These are phyloP conservation scores for Alectura lathami DNA, from an alignment of 2,113 vertebrate species.

Conservation along the genomic window DNA sequence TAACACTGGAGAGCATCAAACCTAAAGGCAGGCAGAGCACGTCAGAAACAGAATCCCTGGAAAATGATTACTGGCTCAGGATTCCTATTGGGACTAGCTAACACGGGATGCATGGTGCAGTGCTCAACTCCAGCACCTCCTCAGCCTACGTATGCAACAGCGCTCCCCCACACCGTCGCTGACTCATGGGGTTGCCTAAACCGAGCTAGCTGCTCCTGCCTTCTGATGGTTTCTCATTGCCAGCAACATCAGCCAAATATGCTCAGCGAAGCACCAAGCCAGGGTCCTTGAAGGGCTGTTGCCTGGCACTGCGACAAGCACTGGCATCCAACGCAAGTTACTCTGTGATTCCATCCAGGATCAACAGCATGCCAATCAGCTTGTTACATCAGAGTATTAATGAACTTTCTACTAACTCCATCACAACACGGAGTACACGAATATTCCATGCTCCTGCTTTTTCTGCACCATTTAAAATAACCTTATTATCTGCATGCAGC, in stretches of 20 bases:
- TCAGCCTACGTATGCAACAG: neutral
- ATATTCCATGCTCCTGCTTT: neutral
- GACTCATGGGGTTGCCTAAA: neutral
- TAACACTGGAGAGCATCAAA: neutral
- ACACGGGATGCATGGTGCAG: neutral
- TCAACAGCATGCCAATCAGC: neutral
- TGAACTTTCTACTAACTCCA: neutral
- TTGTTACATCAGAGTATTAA: accelerated
- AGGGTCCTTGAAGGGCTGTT: neutral
- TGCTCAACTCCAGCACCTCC: neutral
- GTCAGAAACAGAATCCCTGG: neutral
- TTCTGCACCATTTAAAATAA: neutral
- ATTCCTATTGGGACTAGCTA: neutral
- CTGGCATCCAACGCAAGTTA: neutral
- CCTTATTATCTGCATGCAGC: neutral
- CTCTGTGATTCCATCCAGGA: neutral
- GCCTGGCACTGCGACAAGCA: neutral
- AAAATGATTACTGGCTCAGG: neutral
- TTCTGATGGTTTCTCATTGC: neutral
- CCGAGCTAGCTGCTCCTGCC: neutral
- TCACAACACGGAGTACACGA: neutral
- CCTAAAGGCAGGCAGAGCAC: neutral
- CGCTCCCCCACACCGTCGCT: neutral
- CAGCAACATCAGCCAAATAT: neutral
- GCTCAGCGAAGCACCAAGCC: neutral